A percentile compares a stretch with the other conserved stretches of the same genome.
These are phyloP conservation scores for Calyptomena viridis DNA, from an alignment of 2,113 vertebrate genomes.

Conservation along the genomic window DNA sequence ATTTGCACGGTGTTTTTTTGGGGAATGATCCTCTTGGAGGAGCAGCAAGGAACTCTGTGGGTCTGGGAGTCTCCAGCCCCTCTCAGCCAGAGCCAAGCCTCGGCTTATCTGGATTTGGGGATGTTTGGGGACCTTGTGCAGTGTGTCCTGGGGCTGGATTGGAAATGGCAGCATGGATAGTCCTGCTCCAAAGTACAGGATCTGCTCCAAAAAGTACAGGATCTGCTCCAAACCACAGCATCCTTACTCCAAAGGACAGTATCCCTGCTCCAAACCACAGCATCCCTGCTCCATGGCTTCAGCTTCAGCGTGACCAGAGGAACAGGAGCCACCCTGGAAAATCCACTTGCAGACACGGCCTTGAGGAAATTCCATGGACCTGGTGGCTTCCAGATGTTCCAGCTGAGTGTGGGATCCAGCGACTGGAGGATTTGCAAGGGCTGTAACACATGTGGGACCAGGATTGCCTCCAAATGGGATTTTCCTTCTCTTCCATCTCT, in stretches of 20 bases:
- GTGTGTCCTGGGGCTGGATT: background rate
- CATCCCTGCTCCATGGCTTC: background rate
- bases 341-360: background rate
- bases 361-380: background rate
- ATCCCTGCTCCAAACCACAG: too few species aligned
- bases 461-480: background rate
- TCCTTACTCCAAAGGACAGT: too few species aligned
- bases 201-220: too few species aligned
- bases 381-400: background rate
- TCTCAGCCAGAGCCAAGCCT: background rate
- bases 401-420: background rate
- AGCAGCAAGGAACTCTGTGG: background rate
- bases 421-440: background rate
- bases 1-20: background rate
- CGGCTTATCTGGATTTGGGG: background rate
- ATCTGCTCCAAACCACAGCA: too few species aligned
- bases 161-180: fast-evolving
- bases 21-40: background rate
- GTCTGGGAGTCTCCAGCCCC: background rate
- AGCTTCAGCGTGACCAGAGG: background rate
- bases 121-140: background rate
- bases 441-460: fast-evolving
- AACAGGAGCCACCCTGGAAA: background rate
- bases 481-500: background rate
- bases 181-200: too few species aligned